phyloP scores from a whole-genome alignment of 1,140 invertebrate species.

The Anastatus disparis region DNA sequence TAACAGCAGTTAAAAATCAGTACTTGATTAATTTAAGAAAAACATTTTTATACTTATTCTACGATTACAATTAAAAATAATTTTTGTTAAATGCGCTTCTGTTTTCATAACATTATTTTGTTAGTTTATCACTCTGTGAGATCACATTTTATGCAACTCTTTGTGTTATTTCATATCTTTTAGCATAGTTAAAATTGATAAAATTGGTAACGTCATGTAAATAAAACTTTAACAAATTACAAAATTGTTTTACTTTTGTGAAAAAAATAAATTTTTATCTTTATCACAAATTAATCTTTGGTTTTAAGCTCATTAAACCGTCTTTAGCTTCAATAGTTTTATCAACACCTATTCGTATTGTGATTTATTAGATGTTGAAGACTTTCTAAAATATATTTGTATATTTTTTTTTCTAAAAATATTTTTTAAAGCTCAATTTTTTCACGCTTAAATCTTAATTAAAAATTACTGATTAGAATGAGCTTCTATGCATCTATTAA shows the following conservation, averaged over 20 bases:
- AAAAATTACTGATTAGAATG: background rate
- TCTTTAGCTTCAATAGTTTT: background rate
- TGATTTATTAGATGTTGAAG: slow-evolving; percentile 1
- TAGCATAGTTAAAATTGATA: background rate
- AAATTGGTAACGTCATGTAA: slow-evolving; percentile 12
- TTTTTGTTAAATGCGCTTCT: slow-evolving; percentile 26
- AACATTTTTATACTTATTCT: slow-evolving; percentile 29
- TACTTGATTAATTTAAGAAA: slow-evolving; percentile 26
- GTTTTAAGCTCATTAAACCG: slow-evolving; percentile 31
- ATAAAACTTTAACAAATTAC: slow-evolving; percentile 13
- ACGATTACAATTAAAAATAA: slow-evolving; percentile 20
- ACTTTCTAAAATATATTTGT: slow-evolving; percentile 26
- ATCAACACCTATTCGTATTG: background rate
- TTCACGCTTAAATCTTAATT: slow-evolving; percentile 3
- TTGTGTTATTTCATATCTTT: background rate
- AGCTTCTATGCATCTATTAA: slow-evolving; percentile 53
- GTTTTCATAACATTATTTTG: slow-evolving; percentile 14
- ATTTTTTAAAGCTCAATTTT: slow-evolving; percentile 21
- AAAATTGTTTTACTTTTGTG: slow-evolving; percentile 1
- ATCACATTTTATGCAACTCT: slow-evolving; percentile 9
- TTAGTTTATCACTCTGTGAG: slow-evolving; percentile 8
- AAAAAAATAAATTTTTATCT: slow-evolving; percentile 11
- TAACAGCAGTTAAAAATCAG: slow-evolving; percentile 21
- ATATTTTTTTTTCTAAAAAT: slow-evolving; percentile 31
- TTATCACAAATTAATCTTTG: slow-evolving; percentile 27